A percentile compares a stretch with the other conserved stretches of the same genome.
phyloP scores from a whole-genome alignment of 2,888 invertebrate genomes.

The Pollenia labialis region DNA sequence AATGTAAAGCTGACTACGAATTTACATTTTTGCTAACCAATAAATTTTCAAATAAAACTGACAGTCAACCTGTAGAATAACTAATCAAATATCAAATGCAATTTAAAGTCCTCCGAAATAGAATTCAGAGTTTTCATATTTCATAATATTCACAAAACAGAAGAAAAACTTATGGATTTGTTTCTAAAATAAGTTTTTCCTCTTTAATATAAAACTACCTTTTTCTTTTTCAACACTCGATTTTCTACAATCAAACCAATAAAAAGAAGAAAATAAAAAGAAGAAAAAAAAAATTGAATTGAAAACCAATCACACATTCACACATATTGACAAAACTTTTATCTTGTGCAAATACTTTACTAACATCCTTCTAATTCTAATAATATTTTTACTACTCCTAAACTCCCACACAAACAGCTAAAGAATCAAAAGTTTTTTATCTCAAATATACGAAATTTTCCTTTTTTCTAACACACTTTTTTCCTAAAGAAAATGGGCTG shows the following conservation, averaged over 20 bases:
- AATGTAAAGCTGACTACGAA: neutral
- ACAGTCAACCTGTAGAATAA: neutral
- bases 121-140: neutral
- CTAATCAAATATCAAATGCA: slow-evolving; percentile 5
- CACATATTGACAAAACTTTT: slow-evolving; percentile 54
- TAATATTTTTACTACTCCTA: slow-evolving; percentile 8
- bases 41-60: neutral
- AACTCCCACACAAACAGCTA: neutral
- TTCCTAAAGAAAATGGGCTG: slow-evolving; percentile 20
- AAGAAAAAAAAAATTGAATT: slow-evolving; percentile 26
- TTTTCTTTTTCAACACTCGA: neutral
- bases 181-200: slow-evolving; percentile 32
- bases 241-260: neutral
- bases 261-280: neutral
- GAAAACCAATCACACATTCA: slow-evolving; percentile 6
- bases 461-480: neutral
- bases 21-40: neutral
- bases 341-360: slow-evolving; percentile 53
- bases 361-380: slow-evolving; percentile 16
- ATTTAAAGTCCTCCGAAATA: neutral
- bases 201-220: neutral
- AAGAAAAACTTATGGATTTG: slow-evolving; percentile 57
- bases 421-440: slow-evolving; percentile 16
- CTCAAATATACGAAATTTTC: neutral
- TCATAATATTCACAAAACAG: neutral